These are phyloP conservation scores for Horisme vitalbata DNA, from an alignment of 2,888 invertebrate genomes.

Conservation along the genomic window DNA sequence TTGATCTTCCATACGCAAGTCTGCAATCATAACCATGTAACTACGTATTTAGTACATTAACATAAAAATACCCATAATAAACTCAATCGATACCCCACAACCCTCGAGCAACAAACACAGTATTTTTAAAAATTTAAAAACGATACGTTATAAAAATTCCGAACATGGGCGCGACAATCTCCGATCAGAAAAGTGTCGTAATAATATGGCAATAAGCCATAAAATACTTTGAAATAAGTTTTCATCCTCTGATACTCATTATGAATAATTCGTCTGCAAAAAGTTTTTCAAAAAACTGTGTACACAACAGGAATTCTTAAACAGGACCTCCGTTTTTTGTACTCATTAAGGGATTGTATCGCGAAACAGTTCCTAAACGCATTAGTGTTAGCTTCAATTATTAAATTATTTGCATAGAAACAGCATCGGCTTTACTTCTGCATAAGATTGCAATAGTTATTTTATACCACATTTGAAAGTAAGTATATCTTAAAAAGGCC, in stretches of 20 bases:
- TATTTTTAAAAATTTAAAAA: conserved; percentile 58
- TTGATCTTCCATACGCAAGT: conserved; percentile 16
- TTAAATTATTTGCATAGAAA: conserved; percentile 34
- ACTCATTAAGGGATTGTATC: conserved; percentile 50
- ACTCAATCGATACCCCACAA: conserved; percentile 63
- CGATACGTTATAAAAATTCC: conserved; percentile 65
- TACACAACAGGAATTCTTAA: conserved; percentile 72
- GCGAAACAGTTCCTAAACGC: conserved; percentile 42
- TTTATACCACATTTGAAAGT: too few species aligned
- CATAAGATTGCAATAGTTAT: neutral
- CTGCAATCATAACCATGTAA: conserved; percentile 40
- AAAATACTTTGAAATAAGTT: conserved; percentile 57
- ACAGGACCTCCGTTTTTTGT: conserved; percentile 55
- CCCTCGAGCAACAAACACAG: conserved; percentile 67
- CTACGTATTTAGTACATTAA: conserved; percentile 68
- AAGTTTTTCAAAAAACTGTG: conserved; percentile 70
- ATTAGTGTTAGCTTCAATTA: conserved; percentile 44
- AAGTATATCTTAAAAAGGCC: too few species aligned
- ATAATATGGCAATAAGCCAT: conserved; percentile 61
- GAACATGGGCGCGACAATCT: conserved; percentile 60
- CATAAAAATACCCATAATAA: conserved; percentile 75
- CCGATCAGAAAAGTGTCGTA: conserved; percentile 64
- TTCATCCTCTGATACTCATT: conserved; percentile 60
- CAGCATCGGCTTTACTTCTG: neutral
- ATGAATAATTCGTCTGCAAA: conserved; percentile 71